Evolutionary conservation across 2,797 vertebrate species (phyloP), one percentile per base, ranked within the genome.

Genomic region (Parotocinclus haroldoi): DNA sequence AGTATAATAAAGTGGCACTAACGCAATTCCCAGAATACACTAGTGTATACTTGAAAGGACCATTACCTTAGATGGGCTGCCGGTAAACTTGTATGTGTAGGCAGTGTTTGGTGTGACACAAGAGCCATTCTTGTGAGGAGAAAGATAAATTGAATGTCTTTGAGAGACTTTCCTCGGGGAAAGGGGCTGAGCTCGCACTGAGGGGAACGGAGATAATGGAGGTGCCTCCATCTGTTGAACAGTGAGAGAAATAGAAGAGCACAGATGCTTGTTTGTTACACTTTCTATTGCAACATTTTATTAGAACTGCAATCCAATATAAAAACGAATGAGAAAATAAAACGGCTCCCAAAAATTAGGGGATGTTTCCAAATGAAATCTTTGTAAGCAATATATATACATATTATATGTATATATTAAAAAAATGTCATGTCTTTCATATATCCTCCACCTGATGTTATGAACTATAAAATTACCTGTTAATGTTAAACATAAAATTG

Each of bases 111-210:
- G 93, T 0, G 93, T 92, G 64, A 93, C 80, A 76, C 89, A 87
- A 50, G 87, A 58, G 0, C 86, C 77, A 6, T 91, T 95, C 85
- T 96, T 98, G 82, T 96, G 96, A 0, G 96, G 96, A 0, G 96
- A 98, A 7, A 99, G 84, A 1, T 96, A 99, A 27, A 99, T 78
- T 0, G 93, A 92, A 61, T 98, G 95, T 76, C 93, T 89, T 62
- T 98, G 96, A 1, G 95, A 98, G 72, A 99, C 81, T 0, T 96
- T 91, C 0, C 96, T 93, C 0, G 96, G 96, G 7, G 96, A 99
- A 1, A 91, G 86, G 0, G 93, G 87, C 80, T 91, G 94, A 10
- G 93, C 90, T 60, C 89, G 90, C 46, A 98, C 84, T 1, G 86
- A 89, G 1, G 96, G 96, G 84, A 98, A 98, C 0, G 96, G 96